Evolutionary conservation across 2,888 invertebrate genomes (phyloP).

Genomic region (Ctenicera cuprea): DNA sequence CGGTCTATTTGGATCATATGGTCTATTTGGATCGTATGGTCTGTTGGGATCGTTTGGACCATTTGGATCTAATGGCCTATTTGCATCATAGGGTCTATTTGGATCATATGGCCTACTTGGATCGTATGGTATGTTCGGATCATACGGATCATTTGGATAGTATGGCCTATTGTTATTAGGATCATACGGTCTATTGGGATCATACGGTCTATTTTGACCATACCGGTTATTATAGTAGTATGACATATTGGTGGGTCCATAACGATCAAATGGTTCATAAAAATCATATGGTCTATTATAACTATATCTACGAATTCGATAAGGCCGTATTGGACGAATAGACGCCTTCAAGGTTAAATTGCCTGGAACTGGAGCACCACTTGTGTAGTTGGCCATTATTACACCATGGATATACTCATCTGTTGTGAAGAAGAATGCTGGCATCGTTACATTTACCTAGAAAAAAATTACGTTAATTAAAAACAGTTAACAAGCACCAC

Average conservation of each 20-base stretch:
- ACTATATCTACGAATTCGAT: slow-evolving; percentile 27
- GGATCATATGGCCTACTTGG: slow-evolving; percentile 37
- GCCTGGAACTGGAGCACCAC: slow-evolving; percentile 92
- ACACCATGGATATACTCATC: slow-evolving; percentile 89
- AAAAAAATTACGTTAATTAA: too few species aligned
- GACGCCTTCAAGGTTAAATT: slow-evolving; percentile 91
- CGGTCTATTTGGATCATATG: slow-evolving; percentile 24
- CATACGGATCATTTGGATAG: slow-evolving; percentile 42
- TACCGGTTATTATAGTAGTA: neutral
- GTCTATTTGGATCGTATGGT: slow-evolving; percentile 26
- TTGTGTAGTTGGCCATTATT: slow-evolving; percentile 96
- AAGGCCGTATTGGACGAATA: slow-evolving; percentile 77
- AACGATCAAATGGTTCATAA: slow-evolving; percentile 39
- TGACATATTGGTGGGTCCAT: slow-evolving; percentile 17
- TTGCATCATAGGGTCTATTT: slow-evolving; percentile 40
- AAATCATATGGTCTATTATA: slow-evolving; percentile 39
- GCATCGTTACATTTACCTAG: slow-evolving; percentile 95
- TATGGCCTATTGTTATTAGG: slow-evolving; percentile 46
- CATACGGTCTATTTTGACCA: slow-evolving; percentile 33
- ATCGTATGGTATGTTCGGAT: slow-evolving; percentile 36
- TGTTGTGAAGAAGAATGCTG: slow-evolving; percentile 93
- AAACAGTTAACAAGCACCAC: too few species aligned
- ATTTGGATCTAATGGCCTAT: slow-evolving; percentile 38
- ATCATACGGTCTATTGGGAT: slow-evolving; percentile 37
- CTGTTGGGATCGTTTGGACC: slow-evolving; percentile 32